Evolutionary conservation across 1,140 invertebrate genomes (phyloP).

Genomic region (Lordiphosa mommai): DNA sequence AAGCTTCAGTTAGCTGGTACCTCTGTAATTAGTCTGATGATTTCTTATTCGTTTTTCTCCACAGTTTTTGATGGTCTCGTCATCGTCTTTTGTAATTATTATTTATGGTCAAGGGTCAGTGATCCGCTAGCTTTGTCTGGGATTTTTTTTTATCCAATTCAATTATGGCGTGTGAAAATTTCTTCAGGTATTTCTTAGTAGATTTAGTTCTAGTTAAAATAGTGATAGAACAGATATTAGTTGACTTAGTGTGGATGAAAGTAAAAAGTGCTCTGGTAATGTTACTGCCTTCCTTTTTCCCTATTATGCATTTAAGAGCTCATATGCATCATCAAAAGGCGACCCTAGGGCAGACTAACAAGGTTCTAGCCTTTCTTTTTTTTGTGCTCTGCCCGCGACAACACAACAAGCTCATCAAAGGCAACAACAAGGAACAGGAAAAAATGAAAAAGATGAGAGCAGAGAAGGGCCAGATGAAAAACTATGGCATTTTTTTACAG

Average conservation of each 20-base stretch:
- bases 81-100: constrained; percentile 10
- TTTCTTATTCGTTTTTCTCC: too few relatives aligned
- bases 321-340: constrained; percentile 4
- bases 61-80: too few relatives aligned
- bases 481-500: constrained; percentile 4
- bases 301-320: constrained; percentile 5
- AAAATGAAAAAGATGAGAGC: background rate
- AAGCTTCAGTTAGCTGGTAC: too few relatives aligned
- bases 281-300: background rate
- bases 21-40: too few relatives aligned
- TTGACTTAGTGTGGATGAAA: background rate
- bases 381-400: constrained; percentile 1
- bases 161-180: constrained; percentile 12
- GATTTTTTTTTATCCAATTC: constrained; percentile 8
- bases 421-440: background rate
- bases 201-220: constrained; percentile 1
- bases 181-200: background rate
- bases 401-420: constrained; percentile 11
- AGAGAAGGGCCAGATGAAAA: background rate
- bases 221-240: background rate
- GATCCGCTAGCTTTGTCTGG: constrained; percentile 3
- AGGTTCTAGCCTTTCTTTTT: background rate
- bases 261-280: background rate
- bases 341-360: too few relatives aligned
- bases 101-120: constrained; percentile 18